Conservation (phyloP, 2,888 invertebrate species). For the Elegia similella region DNA sequence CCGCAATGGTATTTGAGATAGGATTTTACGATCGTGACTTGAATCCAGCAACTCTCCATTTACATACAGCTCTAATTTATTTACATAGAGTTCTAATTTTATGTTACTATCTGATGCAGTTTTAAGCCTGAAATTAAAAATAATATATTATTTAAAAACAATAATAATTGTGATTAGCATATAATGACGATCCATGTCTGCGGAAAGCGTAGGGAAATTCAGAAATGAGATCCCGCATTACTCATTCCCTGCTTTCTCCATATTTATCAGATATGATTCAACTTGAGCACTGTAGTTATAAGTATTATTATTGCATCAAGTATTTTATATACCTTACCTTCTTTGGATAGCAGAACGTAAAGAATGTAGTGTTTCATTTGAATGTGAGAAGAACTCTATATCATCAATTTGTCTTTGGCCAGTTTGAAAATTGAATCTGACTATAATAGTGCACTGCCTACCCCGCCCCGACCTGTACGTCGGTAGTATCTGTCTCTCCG, state of each 20-base stretch:
- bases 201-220: no score
- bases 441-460: constrained; percentile 92
- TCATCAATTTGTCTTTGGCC: constrained; percentile 95
- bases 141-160: no score
- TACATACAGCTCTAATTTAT: constrained; percentile 94
- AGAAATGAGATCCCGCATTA: no score
- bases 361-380: constrained; percentile 95
- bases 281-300: no score
- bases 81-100: constrained; percentile 94
- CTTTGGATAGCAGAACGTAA: constrained; percentile 89
- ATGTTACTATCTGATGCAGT: constrained; percentile 82
- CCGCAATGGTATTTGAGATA: constrained; percentile 91
- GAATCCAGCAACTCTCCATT: constrained; percentile 94
- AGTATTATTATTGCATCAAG: no score
- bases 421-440: constrained; percentile 90
- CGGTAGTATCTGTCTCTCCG: constrained; percentile 94
- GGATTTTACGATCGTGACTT: constrained; percentile 91
- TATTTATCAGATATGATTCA: no score
- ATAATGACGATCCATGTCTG: no score
- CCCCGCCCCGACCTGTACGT: constrained; percentile 95
- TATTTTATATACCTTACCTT: constrained; percentile 53
- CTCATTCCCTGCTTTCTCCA: no score
- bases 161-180: no score
- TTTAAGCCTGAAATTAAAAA: constrained; percentile 74
- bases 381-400: constrained; percentile 95